Evolutionary conservation across 92 coral and sea anemone species (phyloP).

Genomic region (Isaurus tuberculatus): DNA sequence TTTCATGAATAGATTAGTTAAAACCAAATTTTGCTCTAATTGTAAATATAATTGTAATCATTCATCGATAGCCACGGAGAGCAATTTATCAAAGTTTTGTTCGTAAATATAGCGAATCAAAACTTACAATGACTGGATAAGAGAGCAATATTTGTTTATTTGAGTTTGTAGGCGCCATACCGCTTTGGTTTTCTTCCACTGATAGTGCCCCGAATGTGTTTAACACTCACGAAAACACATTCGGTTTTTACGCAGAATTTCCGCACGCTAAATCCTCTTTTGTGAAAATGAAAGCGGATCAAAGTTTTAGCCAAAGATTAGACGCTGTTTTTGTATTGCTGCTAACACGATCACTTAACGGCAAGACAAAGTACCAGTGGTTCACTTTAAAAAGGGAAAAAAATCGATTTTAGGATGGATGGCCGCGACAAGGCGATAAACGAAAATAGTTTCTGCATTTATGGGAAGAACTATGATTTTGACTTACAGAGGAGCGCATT

Average conservation of each 20-base stretch:
- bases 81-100: slow-evolving; percentile 33
- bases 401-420: neutral
- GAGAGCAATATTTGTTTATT: slow-evolving; percentile 18
- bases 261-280: slow-evolving; percentile 33
- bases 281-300: slow-evolving; percentile 34
- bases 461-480: neutral
- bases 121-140: neutral
- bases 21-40: slow-evolving; percentile 41
- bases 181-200: neutral
- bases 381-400: neutral
- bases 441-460: slow-evolving; percentile 7
- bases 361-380: neutral
- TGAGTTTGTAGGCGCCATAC: slow-evolving; percentile 28
- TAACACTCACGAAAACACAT: slow-evolving; percentile 23
- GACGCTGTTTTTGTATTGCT: slow-evolving; percentile 20
- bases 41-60: slow-evolving; percentile 43
- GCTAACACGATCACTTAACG: slow-evolving; percentile 40
- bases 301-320: slow-evolving; percentile 15
- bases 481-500: slow-evolving; percentile 16
- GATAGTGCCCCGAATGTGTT: neutral
- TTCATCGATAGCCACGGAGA: slow-evolving; percentile 15
- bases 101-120: slow-evolving; percentile 5
- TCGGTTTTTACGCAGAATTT: slow-evolving; percentile 32
- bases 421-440: slow-evolving; percentile 16
- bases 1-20: slow-evolving; percentile 18